A percentile compares a stretch with the other conserved stretches of the same genome.
Evolutionary conservation across 2,888 invertebrate genomes (phyloP).

Genomic region (Zonitis immaculata): DNA sequence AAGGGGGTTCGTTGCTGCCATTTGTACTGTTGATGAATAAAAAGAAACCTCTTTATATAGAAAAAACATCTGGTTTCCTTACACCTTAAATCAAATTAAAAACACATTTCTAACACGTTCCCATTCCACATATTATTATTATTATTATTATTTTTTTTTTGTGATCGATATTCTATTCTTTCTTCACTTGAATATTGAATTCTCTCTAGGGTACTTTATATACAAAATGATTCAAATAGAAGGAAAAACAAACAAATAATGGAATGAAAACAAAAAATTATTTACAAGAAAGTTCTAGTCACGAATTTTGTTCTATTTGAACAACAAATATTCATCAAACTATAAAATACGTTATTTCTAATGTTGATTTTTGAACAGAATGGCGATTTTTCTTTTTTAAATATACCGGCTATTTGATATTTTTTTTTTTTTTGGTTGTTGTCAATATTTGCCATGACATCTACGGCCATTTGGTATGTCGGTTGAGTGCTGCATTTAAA

Average conservation of each 20-base stretch:
- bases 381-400: background rate
- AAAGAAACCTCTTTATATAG: background rate
- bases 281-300: background rate
- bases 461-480: background rate
- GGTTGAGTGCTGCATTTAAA: constrained; percentile 1
- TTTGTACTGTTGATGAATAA: background rate
- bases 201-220: background rate
- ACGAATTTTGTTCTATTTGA: background rate
- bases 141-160: background rate
- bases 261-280: background rate
- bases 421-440: background rate
- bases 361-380: background rate
- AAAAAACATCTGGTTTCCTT: background rate
- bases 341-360: background rate
- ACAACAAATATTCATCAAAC: background rate
- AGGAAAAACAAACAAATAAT: background rate
- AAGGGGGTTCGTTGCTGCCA: too few species aligned
- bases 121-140: too few species aligned
- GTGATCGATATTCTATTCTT: background rate
- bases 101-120: constrained; percentile 2
- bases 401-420: background rate
- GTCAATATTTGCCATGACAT: constrained; percentile 1
- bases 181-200: background rate
- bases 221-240: background rate
- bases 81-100: constrained; percentile 2